Base-by-base conservation (phyloP, 2,888 invertebrate species). In the Eupeodes latifasciatus region DNA sequence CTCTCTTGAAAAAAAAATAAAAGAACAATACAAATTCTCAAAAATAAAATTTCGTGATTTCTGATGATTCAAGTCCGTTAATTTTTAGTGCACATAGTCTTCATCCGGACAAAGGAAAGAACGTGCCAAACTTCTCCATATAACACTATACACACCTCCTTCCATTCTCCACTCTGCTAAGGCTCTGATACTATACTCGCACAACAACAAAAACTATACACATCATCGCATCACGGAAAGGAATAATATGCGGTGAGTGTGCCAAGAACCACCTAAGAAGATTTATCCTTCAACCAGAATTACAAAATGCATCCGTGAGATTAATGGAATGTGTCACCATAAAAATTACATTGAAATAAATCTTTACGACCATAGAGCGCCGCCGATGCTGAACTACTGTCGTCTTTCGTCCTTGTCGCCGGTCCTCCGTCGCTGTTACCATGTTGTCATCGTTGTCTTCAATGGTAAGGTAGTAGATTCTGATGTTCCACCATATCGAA, bases 261-360 rank as follows among this genome's bases (percentile, higher is more conserved):
- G 12, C 57, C 34, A n/a, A 27, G 67, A 81, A 36, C 81, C 77
- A 67, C 53, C 53, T 51, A 57, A 34, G 67, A 77, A 81, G 66
- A 83, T 83, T 76, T 80, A 80, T 62, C 14, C 61, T 55, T n/a
- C 53, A 49, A 34, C 44, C 44, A 57, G 84, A 69, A 87, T 77
- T 59, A 34, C 55, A 51, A 77, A 77, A 84, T 77, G 76, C 80
- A 84, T 72, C 57, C 72, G 67, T 53, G 55, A 77, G 84, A 87
- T 87, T 80, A 87, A 87, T 87, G 84, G 87, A 84, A 81, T 87
- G 83, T 87, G 87, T 87, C 84, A 77, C 84, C 87, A 87, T 87
- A 87, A 87, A 87, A 87, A 87, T 77, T 77, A 84, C 84, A 76
- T 84, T 67, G 79, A 83, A 72, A 87, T 87, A 87, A 87, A 83